Conservation (phyloP, 2,797 vertebrate genomes). For the Gambelia wislizenii region DNA sequence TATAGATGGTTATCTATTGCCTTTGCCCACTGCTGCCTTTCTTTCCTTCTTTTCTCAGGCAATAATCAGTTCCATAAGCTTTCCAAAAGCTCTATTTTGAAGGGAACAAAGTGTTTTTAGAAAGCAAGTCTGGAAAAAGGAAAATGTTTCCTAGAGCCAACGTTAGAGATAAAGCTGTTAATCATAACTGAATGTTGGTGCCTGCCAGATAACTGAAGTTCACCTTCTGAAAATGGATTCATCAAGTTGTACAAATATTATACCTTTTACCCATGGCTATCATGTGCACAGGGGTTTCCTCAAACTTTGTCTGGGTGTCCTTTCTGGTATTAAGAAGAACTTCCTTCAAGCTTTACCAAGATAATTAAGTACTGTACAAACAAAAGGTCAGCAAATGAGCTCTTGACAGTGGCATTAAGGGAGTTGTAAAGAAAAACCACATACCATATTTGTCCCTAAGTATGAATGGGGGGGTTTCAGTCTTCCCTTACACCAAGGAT, state of each 20-base stretch:
- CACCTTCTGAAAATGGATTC: slow-evolving; percentile 42
- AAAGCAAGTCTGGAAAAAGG: slow-evolving; percentile 45
- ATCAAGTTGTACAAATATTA: slow-evolving; percentile 4
- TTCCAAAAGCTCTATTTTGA: slow-evolving; percentile 63
- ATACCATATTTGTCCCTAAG: neutral
- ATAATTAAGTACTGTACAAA: slow-evolving; percentile 1
- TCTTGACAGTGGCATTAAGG: neutral
- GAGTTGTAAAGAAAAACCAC: neutral
- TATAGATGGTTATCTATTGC: slow-evolving; percentile 58
- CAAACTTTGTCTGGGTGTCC: neutral
- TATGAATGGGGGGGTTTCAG: neutral
- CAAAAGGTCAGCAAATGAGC: neutral
- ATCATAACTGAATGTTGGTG: slow-evolving; percentile 54
- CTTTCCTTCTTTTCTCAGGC: slow-evolving; percentile 43
- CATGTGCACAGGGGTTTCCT: accelerated
- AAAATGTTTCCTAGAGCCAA: slow-evolving; percentile 55
- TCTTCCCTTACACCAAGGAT: neutral
- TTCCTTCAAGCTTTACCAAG: neutral
- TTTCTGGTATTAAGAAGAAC: neutral
- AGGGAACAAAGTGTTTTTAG: slow-evolving; percentile 48
- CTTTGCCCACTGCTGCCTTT: slow-evolving; percentile 39
- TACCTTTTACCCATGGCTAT: slow-evolving; percentile 24
- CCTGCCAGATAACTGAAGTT: slow-evolving; percentile 35
- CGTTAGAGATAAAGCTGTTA: slow-evolving; percentile 46
- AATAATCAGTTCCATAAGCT: slow-evolving; percentile 57